Evolutionary conservation across 2,888 invertebrate genomes (phyloP).

Genomic region (Aphidius colemani): DNA sequence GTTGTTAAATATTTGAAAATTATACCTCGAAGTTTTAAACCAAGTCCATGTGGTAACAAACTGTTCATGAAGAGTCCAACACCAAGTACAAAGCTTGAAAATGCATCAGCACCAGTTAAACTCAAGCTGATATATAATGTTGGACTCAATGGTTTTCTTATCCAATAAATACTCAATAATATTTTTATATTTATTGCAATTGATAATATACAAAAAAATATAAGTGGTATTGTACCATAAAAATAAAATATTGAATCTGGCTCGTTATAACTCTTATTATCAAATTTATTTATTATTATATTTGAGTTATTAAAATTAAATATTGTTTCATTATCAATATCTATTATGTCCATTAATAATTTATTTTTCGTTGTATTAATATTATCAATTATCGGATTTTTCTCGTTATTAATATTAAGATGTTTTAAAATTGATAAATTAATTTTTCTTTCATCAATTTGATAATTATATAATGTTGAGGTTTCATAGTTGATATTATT

Average conservation of each 20-base stretch:
- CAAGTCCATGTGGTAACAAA: slow-evolving; percentile 58
- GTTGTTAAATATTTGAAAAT: neutral
- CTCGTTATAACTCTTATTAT: neutral
- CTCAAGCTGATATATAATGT: slow-evolving; percentile 67
- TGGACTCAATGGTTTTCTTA: slow-evolving; percentile 64
- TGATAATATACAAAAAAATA: slow-evolving; percentile 63
- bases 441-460: too few species aligned
- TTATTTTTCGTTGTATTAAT: too few species aligned
- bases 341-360: too few species aligned
- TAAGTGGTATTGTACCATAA: slow-evolving; percentile 52
- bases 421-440: too few species aligned
- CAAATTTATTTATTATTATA: neutral
- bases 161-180: slow-evolving; percentile 64
- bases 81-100: slow-evolving; percentile 63
- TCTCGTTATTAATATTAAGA: too few species aligned
- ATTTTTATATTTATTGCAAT: slow-evolving; percentile 64
- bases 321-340: too few species aligned
- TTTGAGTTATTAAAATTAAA: neutral
- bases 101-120: slow-evolving; percentile 66
- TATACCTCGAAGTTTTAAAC: slow-evolving; percentile 38
- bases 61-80: slow-evolving; percentile 64
- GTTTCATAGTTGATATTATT: too few species aligned
- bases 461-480: too few species aligned
- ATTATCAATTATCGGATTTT: too few species aligned
- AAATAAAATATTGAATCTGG: slow-evolving; percentile 30